Base-by-base conservation (phyloP, 1,140 invertebrate genomes). In the Listronotus bonariensis region DNA sequence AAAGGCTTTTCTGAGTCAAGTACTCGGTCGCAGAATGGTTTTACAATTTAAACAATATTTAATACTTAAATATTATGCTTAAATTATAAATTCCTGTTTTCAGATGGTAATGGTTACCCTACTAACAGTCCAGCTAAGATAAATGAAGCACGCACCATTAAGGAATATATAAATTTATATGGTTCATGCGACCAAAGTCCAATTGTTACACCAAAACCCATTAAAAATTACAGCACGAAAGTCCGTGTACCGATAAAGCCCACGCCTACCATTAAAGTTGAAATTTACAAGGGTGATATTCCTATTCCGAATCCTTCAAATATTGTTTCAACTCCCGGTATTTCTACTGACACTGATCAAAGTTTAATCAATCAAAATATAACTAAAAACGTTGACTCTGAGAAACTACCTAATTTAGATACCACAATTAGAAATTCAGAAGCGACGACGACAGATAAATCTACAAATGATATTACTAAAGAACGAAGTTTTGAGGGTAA, bases 141-240 rank as follows among this genome's bases (percentile, higher is more conserved):
- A 52, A 65, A 51, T 32, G 63, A 65, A 52, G 63, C 49, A 9
- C 45, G 17, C 11, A 65, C 58, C 40, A 32, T 58, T n/a, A 41
- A 65, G 31, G 63, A 65, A 46, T 65, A 65, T 32, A 41, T 65
- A 6, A 65, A 55, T 14, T n/a, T 53, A 18, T 65, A 48, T 32
- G 49, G 56, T 12, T 7, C 32, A 32, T 34, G 6, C 14, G 41
- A 65, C 0, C 34, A 65, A 10, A 65, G 63, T 14, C 63, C 63
- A 18, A 15, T 65, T 18, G 15, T 65, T 15, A 65, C 46, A 20
- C 32, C 9, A 36, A 8, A 9, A 11, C 32, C 9, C 2, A 17
- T 31, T 11, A 55, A 40, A 11, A 20, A 11, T 14, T 11, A 3
- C 8, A 18, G 1, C 11, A 55, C 3, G 2, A 14, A n/a, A 6